Base-by-base conservation (phyloP, 92 coral and sea anemone species). In the Epizoanthus rinbou region DNA sequence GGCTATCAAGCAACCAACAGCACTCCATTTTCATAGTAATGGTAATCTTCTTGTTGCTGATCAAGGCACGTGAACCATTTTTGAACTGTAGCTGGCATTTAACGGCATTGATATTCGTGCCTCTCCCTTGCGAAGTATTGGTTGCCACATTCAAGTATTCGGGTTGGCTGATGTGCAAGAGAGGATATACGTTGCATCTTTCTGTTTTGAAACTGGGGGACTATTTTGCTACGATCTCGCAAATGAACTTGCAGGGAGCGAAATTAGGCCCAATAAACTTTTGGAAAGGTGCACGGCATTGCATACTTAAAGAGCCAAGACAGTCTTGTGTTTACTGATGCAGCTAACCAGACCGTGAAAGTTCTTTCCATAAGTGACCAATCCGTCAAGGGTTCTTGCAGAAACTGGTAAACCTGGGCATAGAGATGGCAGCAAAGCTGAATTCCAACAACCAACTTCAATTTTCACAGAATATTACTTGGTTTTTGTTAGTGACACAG, bases 391-490 rank as follows among this genome's bases (percentile, higher is more conserved):
- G 64, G n/a, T 63, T 65, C 69, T 76, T 6, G 69, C 69, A 3
- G 84, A 62, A 8, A 66, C 76, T 5, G 76, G 85, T 4, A 25
- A 19, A 52, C 74, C 23, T 21, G 75, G 75, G 2, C 75, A 64
- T 5, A 2, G 75, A 16, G 86, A 83, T 73, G 86, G 86, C 25
- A 15, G 16, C 19, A 73, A 58, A 8, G 80, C 86, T 9, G 17
- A 57, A n/a, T 73, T 83, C 56, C 15, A 24, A 13, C 86, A 72
- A 24, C 86, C 86, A 23, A 83, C 80, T 37, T 83, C 80, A 83
- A 9, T 58, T 18, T 73, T 59, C 60, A 83, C 86, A 19, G 81
- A 73, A 11, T 18, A 16, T 14, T 71, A 83, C 15, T 19, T 72
- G 6, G 50, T 83, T 22, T 83, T 56, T 67, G 68, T 83, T 6